phyloP scores from a whole-genome alignment of 1,140 invertebrate genomes.

The Trichonephila clavata region DNA sequence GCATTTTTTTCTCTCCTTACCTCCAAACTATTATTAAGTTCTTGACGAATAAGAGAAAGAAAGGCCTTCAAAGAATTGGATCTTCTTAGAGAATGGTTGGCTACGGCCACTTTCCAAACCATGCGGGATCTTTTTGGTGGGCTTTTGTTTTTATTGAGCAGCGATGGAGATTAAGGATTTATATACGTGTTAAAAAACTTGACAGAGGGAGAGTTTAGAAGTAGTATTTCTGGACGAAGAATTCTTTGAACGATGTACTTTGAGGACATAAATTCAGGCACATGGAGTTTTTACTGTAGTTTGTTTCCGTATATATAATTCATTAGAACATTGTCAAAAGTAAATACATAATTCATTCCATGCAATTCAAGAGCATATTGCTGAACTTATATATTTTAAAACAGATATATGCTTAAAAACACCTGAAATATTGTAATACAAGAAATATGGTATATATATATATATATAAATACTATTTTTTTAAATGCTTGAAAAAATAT shows the following conservation, averaged over 20 bases:
- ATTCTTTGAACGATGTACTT: not conserved
- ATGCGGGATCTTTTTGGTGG: not conserved
- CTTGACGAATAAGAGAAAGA: not conserved
- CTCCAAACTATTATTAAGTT: constrained; percentile 50
- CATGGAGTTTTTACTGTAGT: not conserved
- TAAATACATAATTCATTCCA: too few relatives aligned
- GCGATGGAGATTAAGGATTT: not conserved
- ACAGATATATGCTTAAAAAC: too few relatives aligned
- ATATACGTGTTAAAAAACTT: not conserved
- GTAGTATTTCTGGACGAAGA: not conserved
- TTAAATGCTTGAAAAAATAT: too few relatives aligned
- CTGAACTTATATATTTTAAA: too few relatives aligned
- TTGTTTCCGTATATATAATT: not conserved
- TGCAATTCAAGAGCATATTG: too few relatives aligned
- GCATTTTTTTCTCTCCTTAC: constrained; percentile 29
- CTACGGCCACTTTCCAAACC: constrained; percentile 4
- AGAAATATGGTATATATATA: too few relatives aligned
- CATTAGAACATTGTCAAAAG: not conserved
- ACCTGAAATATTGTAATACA: too few relatives aligned
- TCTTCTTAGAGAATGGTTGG: constrained; percentile 25
- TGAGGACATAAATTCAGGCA: not conserved
- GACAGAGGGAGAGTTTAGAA: not conserved
- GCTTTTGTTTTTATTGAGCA: not conserved
- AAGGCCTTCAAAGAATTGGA: not conserved
- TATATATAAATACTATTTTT: too few relatives aligned